Percentiles rank a stretch among this genome's conserved stretches.
phyloP scores from a whole-genome alignment of 2,797 vertebrate genomes.

The Odontamblyopus lacepedii region DNA sequence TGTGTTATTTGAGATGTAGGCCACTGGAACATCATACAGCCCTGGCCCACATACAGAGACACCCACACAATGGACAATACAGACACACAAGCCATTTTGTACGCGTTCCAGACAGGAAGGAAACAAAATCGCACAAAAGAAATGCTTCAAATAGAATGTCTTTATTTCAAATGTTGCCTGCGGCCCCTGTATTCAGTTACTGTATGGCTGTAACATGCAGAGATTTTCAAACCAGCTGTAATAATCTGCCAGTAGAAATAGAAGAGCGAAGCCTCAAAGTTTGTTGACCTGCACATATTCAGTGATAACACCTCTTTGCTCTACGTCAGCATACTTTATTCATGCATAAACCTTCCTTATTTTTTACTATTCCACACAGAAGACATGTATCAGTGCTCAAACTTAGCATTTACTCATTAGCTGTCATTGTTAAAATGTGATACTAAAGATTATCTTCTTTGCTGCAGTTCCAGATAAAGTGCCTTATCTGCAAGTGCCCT shows the following conservation, averaged over 20 bases:
- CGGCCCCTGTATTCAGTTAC: background rate
- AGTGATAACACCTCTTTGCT: too few relatives aligned
- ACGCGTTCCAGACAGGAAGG: background rate
- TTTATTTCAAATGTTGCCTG: background rate
- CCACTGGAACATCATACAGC: background rate
- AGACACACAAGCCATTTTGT: slow-evolving; percentile 2
- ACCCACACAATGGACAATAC: slow-evolving; percentile 10
- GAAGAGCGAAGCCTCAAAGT: too few relatives aligned
- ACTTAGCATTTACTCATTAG: too few relatives aligned
- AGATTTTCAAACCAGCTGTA: background rate
- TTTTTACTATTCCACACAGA: too few relatives aligned
- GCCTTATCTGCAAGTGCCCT: too few relatives aligned
- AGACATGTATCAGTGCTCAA: too few relatives aligned
- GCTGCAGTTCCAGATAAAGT: too few relatives aligned
- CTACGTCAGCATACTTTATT: too few relatives aligned
- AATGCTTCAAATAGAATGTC: slow-evolving; percentile 2
- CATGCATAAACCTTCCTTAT: too few relatives aligned
- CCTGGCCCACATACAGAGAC: slow-evolving; percentile 2
- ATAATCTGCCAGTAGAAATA: background rate
- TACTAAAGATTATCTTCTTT: too few relatives aligned
- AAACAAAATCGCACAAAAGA: background rate
- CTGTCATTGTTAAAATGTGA: too few relatives aligned
- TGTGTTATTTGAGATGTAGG: background rate
- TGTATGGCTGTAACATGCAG: background rate
- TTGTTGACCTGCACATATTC: too few relatives aligned